These are phyloP conservation scores for Coracias cyanogaster DNA, from an alignment of 2,797 vertebrate species.

Conservation along the genomic window DNA sequence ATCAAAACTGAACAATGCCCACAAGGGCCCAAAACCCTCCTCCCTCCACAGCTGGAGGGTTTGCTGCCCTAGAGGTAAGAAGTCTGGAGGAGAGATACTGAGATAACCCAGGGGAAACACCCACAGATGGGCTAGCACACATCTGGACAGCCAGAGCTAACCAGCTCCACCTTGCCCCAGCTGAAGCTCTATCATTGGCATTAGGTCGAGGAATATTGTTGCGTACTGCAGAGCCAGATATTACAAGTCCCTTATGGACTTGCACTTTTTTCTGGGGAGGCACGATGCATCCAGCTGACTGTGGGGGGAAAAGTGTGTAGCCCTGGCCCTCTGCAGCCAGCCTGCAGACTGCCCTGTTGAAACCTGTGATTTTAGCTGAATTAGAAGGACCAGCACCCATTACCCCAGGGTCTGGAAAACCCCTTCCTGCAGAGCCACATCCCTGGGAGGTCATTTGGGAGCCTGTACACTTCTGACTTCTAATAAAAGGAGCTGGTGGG, in stretches of 20 bases:
- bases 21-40: background rate
- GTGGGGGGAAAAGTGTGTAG: rapidly evolving
- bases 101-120: background rate
- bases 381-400: background rate
- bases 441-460: background rate
- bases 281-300: background rate
- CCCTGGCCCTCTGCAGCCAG: background rate
- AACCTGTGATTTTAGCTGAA: background rate
- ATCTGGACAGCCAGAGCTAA: background rate
- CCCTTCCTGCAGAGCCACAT: background rate
- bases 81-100: background rate
- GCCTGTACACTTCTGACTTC: background rate
- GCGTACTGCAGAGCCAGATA: rapidly evolving
- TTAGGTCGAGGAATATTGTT: background rate
- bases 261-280: background rate
- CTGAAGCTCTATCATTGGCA: background rate
- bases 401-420: background rate
- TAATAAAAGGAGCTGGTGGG: background rate
- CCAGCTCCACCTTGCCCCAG: background rate
- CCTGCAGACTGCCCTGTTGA: background rate
- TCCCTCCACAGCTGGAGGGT: background rate
- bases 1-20: background rate
- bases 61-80: background rate
- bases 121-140: background rate
- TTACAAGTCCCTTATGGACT: background rate